Conservation (phyloP, 2,113 vertebrate genomes). For the Garra rufa region DNA sequence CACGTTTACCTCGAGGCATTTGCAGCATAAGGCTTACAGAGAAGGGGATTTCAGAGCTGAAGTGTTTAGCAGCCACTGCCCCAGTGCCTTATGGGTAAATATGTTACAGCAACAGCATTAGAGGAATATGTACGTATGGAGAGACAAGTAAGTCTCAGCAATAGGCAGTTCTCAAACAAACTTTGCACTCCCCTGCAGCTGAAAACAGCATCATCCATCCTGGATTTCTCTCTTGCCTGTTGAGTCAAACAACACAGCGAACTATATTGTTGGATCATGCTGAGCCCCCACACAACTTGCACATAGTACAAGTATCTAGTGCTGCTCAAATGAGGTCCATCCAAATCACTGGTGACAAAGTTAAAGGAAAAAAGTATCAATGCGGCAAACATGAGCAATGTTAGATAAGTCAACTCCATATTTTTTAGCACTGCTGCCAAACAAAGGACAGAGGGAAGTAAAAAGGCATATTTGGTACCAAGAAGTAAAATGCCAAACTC, state of each 20-base stretch:
- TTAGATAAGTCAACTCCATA: not conserved
- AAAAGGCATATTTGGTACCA: not conserved
- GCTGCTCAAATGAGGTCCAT: not conserved
- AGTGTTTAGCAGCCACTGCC: not conserved
- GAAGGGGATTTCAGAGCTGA: not conserved
- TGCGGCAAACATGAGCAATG: not conserved
- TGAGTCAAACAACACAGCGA: not conserved
- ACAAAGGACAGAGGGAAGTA: not conserved
- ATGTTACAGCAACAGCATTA: not conserved
- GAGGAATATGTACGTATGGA: not conserved
- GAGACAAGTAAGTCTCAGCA: slow-evolving; percentile 13
- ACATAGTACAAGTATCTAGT: not conserved
- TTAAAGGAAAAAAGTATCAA: not conserved
- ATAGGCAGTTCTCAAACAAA: slow-evolving; percentile 29
- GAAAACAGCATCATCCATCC: slow-evolving; percentile 7
- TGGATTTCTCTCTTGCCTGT: not conserved
- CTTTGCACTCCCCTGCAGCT: slow-evolving; percentile 10
- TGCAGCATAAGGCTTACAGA: not conserved
- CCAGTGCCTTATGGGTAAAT: not conserved
- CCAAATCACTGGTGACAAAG: not conserved
- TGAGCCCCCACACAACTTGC: not conserved
- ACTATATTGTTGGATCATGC: slow-evolving; percentile 4
- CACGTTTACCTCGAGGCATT: not conserved
- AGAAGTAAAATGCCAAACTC: not conserved
- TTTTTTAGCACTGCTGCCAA: not conserved